phyloP scores from a whole-genome alignment of 1,140 invertebrate species.

The Drosophila saltans region DNA sequence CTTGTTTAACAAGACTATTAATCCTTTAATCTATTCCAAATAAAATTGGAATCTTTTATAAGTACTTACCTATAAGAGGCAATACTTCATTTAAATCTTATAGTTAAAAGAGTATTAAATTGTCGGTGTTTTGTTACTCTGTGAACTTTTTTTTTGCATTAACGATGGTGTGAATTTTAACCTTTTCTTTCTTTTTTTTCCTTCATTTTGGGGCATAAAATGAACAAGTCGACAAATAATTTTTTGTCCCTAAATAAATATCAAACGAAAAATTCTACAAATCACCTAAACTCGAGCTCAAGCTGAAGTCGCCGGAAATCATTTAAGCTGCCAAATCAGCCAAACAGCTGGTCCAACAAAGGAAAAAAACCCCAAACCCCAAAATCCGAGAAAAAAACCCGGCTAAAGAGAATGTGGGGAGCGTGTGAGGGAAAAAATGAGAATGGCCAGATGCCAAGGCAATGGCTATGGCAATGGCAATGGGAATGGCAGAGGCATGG shows the following conservation, averaged over 20 bases:
- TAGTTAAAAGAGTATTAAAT: neutral
- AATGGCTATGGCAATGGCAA: neutral
- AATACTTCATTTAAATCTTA: too few relatives aligned
- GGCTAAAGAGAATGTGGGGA: neutral
- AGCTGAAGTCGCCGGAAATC: conserved; percentile 68
- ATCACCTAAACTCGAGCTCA: conserved; percentile 57
- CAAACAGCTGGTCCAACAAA: conserved; percentile 64
- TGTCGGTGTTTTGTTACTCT: neutral
- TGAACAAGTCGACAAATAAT: conserved; percentile 12
- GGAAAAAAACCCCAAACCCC: conserved; percentile 14
- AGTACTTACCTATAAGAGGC: too few relatives aligned
- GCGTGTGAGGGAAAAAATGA: neutral
- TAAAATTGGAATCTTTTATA: too few relatives aligned
- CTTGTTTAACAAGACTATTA: too few relatives aligned
- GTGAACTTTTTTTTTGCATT: neutral
- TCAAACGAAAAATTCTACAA: conserved; percentile 67
- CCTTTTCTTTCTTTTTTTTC: neutral
- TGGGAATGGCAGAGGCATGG: conserved; percentile 4
- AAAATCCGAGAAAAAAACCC: conserved; percentile 11
- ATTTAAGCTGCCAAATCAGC: conserved; percentile 81
- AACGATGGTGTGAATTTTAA: conserved; percentile 1
- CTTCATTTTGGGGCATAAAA: neutral
- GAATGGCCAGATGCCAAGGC: conserved; percentile 51
- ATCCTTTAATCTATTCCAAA: too few relatives aligned
- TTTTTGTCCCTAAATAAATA: conserved; percentile 59